Percentiles rank a stretch among this genome's conserved stretches.
Evolutionary conservation across 2,113 vertebrate species (phyloP).

Genomic region (Ammospiza nelsoni): DNA sequence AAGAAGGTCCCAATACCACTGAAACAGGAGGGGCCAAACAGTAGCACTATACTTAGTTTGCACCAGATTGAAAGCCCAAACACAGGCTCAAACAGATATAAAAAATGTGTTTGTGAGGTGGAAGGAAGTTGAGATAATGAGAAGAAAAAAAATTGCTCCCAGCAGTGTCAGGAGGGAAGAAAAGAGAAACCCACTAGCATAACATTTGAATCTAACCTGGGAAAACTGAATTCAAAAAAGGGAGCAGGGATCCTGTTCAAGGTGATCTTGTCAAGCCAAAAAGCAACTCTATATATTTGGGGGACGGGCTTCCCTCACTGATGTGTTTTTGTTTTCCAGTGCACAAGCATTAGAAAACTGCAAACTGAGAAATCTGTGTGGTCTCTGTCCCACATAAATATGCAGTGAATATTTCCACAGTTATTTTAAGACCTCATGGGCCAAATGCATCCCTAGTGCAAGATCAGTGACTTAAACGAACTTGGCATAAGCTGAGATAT

Average conservation of each 20-base stretch:
- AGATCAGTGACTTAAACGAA: background rate
- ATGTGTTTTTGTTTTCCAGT: background rate
- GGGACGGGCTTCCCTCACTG: rapidly evolving
- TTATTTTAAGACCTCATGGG: background rate
- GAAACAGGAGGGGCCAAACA: background rate
- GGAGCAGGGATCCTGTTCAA: rapidly evolving
- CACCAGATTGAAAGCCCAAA: background rate
- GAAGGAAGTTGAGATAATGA: background rate
- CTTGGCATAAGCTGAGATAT: background rate
- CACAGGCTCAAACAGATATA: background rate
- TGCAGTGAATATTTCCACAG: background rate
- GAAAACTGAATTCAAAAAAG: background rate
- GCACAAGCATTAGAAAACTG: background rate
- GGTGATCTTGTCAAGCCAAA: background rate
- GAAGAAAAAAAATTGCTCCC: background rate
- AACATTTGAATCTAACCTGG: background rate
- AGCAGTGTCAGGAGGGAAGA: background rate
- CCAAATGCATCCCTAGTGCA: background rate
- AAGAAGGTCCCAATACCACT: background rate
- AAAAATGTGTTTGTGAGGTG: background rate
- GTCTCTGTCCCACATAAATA: background rate
- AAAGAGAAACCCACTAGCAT: background rate
- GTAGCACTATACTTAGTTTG: background rate
- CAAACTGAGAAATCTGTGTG: background rate
- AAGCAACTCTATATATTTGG: rapidly evolving